These are phyloP conservation scores for Melieria crassipennis DNA, from an alignment of 2,888 invertebrate genomes.

Conservation along the genomic window DNA sequence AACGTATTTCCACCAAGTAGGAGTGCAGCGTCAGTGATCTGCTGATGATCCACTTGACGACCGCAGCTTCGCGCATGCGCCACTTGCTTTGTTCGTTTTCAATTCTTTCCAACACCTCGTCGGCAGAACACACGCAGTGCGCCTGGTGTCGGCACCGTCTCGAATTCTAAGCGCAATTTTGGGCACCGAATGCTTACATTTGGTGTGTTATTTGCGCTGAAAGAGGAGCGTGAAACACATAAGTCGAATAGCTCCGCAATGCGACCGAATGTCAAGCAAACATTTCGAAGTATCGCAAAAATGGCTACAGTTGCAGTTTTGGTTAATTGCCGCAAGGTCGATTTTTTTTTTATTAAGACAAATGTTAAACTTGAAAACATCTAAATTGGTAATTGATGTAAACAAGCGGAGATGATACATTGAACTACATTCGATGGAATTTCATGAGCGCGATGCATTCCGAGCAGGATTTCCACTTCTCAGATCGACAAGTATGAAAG, in stretches of 20 bases:
- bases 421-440: conserved; percentile 33
- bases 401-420: conserved; percentile 27
- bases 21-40: no score
- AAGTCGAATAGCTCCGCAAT: conserved; percentile 20
- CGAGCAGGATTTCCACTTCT: no score
- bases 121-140: no score
- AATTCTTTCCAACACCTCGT: no score
- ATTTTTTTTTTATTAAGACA: conserved; percentile 27
- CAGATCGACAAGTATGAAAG: no score
- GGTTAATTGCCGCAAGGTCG: conserved; percentile 47
- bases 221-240: conserved; percentile 27
- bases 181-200: background rate
- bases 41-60: no score
- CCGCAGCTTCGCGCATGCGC: no score
- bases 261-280: conserved; percentile 13
- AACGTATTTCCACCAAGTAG: no score
- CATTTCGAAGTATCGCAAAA: conserved; percentile 23
- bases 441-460: no score
- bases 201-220: background rate
- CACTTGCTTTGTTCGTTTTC: no score
- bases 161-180: conserved; percentile 25
- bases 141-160: no score
- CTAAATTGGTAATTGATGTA: conserved; percentile 29
- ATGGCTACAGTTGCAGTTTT: conserved; percentile 44
- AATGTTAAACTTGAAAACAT: conserved; percentile 44